These are phyloP conservation scores for Bettongia penicillata DNA, from an alignment of 2,113 vertebrate species.

Conservation along the genomic window DNA sequence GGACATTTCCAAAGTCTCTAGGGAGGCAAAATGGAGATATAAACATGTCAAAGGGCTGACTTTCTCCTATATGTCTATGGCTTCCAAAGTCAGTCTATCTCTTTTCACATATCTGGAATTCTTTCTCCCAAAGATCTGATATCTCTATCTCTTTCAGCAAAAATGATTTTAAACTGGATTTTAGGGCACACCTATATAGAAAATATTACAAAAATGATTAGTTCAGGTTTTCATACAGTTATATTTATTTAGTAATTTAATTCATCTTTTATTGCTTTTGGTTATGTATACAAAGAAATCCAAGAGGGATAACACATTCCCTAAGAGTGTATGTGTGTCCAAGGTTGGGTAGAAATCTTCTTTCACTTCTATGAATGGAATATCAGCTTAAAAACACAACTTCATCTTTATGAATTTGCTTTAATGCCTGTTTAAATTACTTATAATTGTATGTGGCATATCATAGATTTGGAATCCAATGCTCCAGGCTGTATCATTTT, in stretches of 20 bases:
- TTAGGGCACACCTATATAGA: not conserved
- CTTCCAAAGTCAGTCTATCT: not conserved
- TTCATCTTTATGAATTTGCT: not conserved
- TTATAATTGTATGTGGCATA: not conserved
- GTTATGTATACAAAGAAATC: not conserved
- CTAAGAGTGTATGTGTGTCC: not conserved
- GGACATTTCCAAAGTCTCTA: not conserved
- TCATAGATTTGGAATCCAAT: not conserved
- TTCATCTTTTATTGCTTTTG: conserved; percentile 2
- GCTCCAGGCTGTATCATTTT: not conserved
- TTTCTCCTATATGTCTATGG: not conserved
- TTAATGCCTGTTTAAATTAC: not conserved
- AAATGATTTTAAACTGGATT: not conserved
- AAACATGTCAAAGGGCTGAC: not conserved
- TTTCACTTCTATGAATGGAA: not conserved
- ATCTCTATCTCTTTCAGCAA: not conserved
- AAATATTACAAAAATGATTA: not conserved
- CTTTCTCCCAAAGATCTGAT: not conserved
- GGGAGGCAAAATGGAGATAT: not conserved
- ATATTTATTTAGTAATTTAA: not conserved
- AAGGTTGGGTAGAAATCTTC: not conserved
- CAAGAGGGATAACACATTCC: not conserved
- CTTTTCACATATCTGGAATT: not conserved
- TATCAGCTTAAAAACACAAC: not conserved
- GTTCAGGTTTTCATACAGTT: not conserved